Conservation (phyloP, 92 coral and sea anemone species). For the Metridium senile region DNA sequence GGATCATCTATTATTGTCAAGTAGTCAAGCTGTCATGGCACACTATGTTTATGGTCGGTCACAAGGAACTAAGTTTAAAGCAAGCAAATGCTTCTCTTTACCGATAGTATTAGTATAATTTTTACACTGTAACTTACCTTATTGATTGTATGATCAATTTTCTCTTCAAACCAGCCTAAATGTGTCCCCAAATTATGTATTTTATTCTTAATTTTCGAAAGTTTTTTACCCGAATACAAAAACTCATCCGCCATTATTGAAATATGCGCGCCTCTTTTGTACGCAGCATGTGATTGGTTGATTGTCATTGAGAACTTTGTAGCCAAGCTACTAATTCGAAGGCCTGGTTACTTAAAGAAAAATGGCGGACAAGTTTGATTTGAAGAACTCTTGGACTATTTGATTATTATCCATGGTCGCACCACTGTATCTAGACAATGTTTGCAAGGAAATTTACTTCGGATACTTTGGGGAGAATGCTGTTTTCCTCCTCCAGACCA, state of each 20-base stretch:
- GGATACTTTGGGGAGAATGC: neutral
- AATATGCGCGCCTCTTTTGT: constrained; percentile 1
- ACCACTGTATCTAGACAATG: no score
- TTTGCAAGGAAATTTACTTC: neutral
- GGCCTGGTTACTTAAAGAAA: constrained; percentile 4
- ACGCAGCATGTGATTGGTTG: neutral
- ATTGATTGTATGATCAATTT: constrained; percentile 18
- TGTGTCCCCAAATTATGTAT: constrained; percentile 30
- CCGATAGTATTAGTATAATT: no score
- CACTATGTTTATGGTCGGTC: no score
- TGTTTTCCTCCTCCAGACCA: neutral
- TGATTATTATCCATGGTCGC: neutral
- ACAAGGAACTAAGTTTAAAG: no score
- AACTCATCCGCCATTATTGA: neutral
- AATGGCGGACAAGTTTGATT: constrained; percentile 9
- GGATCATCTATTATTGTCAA: no score
- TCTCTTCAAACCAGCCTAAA: constrained; percentile 48
- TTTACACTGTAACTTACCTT: constrained; percentile 22
- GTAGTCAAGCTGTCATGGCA: no score
- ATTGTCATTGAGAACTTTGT: neutral
- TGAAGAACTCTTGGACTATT: neutral
- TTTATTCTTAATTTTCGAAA: neutral
- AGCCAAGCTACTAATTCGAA: neutral
- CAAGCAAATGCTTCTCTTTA: no score
- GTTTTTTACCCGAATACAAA: neutral